Evolutionary conservation across 2,888 invertebrate genomes (phyloP).

Genomic region (Melikaiella ostensackeni): DNA sequence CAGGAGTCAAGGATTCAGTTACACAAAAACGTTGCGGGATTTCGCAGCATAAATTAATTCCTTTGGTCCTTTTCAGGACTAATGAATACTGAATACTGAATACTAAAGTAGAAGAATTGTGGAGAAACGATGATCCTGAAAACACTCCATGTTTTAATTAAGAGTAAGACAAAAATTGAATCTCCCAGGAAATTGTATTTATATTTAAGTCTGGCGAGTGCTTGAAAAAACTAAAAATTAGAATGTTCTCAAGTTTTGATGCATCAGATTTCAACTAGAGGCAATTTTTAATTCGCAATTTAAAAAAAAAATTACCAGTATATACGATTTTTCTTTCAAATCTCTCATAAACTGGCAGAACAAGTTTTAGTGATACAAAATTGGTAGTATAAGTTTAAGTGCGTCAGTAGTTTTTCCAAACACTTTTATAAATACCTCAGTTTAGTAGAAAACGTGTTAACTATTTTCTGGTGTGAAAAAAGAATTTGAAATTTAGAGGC

Average conservation of each 20-base stretch:
- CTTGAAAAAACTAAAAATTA: too few species aligned
- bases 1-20: slow-evolving; percentile 14
- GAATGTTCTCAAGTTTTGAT: too few species aligned
- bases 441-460: neutral
- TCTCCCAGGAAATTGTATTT: neutral
- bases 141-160: slow-evolving; percentile 20
- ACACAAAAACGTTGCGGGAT: slow-evolving; percentile 5
- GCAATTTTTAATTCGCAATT: too few species aligned
- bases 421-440: neutral
- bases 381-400: neutral
- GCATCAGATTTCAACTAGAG: too few species aligned
- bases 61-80: neutral
- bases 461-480: neutral
- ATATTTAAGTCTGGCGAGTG: too few species aligned
- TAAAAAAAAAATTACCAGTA: too few species aligned
- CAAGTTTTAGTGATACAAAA: neutral
- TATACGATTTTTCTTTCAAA: too few species aligned
- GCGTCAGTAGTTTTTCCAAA: neutral
- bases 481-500: neutral
- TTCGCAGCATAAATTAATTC: slow-evolving; percentile 6
- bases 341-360: neutral
- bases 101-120: neutral
- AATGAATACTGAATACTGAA: neutral
- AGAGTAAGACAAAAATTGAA: neutral
- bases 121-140: neutral